These are phyloP conservation scores for Mus spretus DNA, from an alignment of 2,797 vertebrate genomes.

Conservation along the genomic window DNA sequence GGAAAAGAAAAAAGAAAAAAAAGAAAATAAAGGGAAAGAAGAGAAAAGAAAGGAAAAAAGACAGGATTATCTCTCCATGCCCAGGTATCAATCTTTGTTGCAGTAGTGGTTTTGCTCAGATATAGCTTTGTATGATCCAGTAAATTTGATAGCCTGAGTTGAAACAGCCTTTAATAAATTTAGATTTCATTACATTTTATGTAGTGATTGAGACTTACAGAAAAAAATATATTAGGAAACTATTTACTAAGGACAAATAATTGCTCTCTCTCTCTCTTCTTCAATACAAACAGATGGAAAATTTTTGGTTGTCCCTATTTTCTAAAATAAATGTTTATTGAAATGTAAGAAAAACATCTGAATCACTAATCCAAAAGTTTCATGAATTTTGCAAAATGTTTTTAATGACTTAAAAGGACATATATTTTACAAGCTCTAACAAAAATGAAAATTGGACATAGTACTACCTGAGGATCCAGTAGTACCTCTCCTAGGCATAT, in stretches of 20 bases:
- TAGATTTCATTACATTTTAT: slow-evolving; percentile 47
- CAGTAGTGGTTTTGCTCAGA: neutral
- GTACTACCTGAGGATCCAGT: too few relatives aligned
- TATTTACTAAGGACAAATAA: neutral
- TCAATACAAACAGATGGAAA: neutral
- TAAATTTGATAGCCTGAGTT: neutral
- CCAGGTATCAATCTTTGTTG: slow-evolving; percentile 12
- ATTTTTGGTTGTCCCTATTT: slow-evolving; percentile 39
- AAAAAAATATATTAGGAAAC: slow-evolving; percentile 48
- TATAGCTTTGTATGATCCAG: slow-evolving; percentile 2
- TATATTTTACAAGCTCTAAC: slow-evolving; percentile 42
- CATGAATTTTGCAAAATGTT: slow-evolving; percentile 11
- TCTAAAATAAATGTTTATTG: slow-evolving; percentile 27
- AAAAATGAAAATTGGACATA: neutral
- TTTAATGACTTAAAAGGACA: slow-evolving; percentile 15
- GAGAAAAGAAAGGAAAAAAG: neutral
- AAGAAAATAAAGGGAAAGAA: neutral
- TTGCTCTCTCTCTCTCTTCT: neutral
- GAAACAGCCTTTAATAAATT: slow-evolving; percentile 49
- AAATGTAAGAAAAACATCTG: neutral
- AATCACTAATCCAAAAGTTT: neutral
- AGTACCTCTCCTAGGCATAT: too few relatives aligned
- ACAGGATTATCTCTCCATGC: neutral
- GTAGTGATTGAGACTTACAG: slow-evolving; percentile 30
- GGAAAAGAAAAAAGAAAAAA: neutral